These are phyloP conservation scores for Morus bassanus DNA, from an alignment of 2,797 vertebrate species.

Conservation along the genomic window DNA sequence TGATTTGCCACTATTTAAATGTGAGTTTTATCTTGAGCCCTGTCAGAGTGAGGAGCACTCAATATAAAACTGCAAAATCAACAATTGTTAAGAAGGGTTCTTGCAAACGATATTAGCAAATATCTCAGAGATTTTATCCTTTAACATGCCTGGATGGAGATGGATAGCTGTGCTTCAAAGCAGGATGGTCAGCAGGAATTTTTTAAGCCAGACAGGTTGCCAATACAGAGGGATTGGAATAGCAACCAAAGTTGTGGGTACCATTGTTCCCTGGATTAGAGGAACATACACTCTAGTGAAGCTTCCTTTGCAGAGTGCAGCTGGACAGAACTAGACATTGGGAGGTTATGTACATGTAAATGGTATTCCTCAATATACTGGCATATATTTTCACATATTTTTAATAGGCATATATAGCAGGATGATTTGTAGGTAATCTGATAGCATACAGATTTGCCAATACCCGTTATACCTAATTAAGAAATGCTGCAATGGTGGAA, in stretches of 20 bases:
- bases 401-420: background rate
- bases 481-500: background rate
- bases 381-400: background rate
- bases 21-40: background rate
- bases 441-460: background rate
- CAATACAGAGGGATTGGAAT: background rate
- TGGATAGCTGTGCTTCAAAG: background rate
- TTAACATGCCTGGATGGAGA: background rate
- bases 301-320: background rate
- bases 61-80: background rate
- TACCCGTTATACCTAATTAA: background rate
- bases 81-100: background rate
- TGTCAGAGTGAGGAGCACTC: background rate
- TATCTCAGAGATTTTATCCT: background rate
- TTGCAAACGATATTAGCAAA: background rate
- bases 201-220: background rate
- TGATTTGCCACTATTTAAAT: background rate
- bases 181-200: background rate
- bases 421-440: background rate
- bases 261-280: background rate
- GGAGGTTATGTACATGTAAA: background rate
- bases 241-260: background rate
- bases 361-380: background rate
- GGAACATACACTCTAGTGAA: background rate
- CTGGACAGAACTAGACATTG: background rate